Conservation (phyloP, 2,888 invertebrate genomes). For the Cynaeus angustus region DNA sequence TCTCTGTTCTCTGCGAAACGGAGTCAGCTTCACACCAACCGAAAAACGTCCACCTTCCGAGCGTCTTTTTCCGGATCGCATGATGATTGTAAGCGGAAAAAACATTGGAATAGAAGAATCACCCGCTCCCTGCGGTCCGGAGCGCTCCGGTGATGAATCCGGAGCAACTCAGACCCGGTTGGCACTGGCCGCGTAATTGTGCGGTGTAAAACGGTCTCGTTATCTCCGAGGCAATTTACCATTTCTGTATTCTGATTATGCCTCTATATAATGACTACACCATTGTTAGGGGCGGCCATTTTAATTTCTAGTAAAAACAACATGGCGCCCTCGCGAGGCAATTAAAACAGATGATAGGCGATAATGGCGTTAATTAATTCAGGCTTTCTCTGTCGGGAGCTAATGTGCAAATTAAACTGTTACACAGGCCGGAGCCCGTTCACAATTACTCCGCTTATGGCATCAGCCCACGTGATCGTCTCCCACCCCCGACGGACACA, state of each 20-base stretch:
- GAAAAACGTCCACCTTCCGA: neutral
- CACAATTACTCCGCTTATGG: conserved; percentile 59
- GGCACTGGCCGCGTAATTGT: conserved; percentile 44
- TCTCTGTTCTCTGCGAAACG: conserved; percentile 69
- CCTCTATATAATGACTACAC: conserved; percentile 71
- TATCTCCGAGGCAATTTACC: conserved; percentile 72
- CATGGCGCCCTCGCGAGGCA: conserved; percentile 72
- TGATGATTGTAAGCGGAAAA: neutral
- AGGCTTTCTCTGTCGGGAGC: conserved; percentile 72
- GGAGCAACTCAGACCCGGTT: neutral
- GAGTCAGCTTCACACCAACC: conserved; percentile 63
- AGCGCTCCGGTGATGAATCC: conserved; percentile 10
- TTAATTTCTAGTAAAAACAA: conserved; percentile 73
- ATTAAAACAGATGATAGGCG: conserved; percentile 74
- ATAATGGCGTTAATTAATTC: conserved; percentile 74
- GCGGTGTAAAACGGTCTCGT: conserved; percentile 66
- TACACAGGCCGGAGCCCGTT: conserved; percentile 69
- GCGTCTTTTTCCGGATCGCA: conserved; percentile 1
- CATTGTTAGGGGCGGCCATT: conserved; percentile 72
- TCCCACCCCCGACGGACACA: conserved; percentile 27
- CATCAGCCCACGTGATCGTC: conserved; percentile 19
- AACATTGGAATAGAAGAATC: neutral
- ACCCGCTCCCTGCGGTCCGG: conserved; percentile 6
- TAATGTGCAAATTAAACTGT: conserved; percentile 74
- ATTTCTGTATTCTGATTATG: conserved; percentile 72